Conservation (phyloP, 1,140 invertebrate genomes). For the Phymastichus coffea region DNA sequence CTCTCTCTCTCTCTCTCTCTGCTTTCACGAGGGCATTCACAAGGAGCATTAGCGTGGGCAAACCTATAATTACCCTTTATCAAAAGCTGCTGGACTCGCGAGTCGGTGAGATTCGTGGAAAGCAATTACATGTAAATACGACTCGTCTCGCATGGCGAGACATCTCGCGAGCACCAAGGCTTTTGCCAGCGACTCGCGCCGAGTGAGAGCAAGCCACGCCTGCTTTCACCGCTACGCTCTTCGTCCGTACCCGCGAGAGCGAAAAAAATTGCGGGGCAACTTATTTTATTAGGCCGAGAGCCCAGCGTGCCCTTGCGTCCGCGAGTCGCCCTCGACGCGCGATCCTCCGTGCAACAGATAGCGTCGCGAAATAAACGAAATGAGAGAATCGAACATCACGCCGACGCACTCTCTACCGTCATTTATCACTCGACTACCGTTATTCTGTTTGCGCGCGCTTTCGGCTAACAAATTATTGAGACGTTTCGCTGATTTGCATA, state of each 20-base stretch:
- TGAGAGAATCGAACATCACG: too few relatives aligned
- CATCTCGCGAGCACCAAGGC: slow-evolving; percentile 48
- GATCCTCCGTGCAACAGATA: too few relatives aligned
- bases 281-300: not conserved
- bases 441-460: too few relatives aligned
- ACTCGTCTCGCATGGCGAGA: slow-evolving; percentile 49
- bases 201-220: too few relatives aligned
- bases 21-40: slow-evolving; percentile 42
- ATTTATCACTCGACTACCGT: too few relatives aligned
- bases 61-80: slow-evolving; percentile 53
- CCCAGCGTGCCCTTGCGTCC: not conserved
- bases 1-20: too few relatives aligned
- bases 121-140: slow-evolving; percentile 55
- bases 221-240: not conserved
- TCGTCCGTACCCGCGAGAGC: not conserved
- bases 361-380: too few relatives aligned
- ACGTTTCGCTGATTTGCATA: too few relatives aligned
- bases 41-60: slow-evolving; percentile 50
- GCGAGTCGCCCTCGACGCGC: not conserved
- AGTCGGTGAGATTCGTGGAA: slow-evolving; percentile 53
- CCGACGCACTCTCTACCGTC: too few relatives aligned
- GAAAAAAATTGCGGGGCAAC: too few relatives aligned
- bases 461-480: too few relatives aligned
- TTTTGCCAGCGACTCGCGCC: too few relatives aligned
- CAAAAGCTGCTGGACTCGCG: slow-evolving; percentile 50